Percentiles rank a stretch among this genome's conserved stretches.
Evolutionary conservation across 2,113 vertebrate species (phyloP).

Genomic region (Grallaria varia): DNA sequence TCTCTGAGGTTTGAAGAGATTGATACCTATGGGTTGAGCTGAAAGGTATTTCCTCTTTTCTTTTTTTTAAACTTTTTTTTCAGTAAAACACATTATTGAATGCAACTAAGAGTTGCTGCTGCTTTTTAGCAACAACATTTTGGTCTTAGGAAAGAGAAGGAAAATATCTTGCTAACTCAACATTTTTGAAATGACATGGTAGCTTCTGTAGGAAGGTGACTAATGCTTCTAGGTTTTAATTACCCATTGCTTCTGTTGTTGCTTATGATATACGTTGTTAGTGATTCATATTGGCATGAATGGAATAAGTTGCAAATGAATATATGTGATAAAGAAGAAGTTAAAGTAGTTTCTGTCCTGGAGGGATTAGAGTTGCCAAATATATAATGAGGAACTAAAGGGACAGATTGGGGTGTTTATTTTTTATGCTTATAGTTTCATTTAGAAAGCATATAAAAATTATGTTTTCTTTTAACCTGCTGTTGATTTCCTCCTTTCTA

Average conservation of each 20-base stretch:
- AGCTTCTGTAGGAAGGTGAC: neutral
- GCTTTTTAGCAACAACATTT: neutral
- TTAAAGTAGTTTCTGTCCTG: neutral
- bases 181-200: neutral
- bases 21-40: neutral
- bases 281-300: neutral
- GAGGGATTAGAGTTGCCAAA: neutral
- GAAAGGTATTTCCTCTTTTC: neutral
- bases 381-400: neutral
- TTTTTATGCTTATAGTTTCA: neutral
- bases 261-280: neutral
- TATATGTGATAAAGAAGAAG: neutral
- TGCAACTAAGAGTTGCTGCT: neutral
- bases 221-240: conserved; percentile 2
- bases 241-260: neutral
- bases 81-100: neutral
- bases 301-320: neutral
- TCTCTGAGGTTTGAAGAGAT: neutral
- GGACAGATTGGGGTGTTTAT: neutral
- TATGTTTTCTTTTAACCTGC: neutral
- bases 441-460: neutral
- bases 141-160: neutral
- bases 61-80: no score
- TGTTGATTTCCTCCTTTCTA: neutral
- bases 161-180: neutral